Conservation (phyloP, 2,113 vertebrate genomes). For the Herpailurus yagouaroundi region DNA sequence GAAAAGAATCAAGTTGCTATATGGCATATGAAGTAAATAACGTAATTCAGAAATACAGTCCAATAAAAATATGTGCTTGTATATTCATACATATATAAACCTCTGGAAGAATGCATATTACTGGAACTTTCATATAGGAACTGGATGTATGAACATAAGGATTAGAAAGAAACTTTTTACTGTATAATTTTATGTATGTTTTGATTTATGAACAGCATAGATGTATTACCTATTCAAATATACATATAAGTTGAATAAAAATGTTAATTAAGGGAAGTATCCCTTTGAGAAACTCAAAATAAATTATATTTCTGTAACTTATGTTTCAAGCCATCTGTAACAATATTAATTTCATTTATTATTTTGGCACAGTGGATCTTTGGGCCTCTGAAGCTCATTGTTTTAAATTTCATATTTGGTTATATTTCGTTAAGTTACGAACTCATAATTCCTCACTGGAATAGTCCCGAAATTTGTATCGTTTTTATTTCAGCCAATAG, state of each 20-base stretch:
- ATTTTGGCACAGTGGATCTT: background rate
- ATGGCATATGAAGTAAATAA: background rate
- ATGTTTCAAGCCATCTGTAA: background rate
- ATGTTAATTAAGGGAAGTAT: background rate
- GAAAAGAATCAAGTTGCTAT: background rate
- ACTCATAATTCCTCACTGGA: background rate
- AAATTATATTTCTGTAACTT: background rate
- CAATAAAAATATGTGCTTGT: background rate
- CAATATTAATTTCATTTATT: slow-evolving; percentile 18
- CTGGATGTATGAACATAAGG: background rate
- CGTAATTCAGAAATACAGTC: background rate
- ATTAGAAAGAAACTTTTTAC: background rate
- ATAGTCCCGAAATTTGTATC: background rate
- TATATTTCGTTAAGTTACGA: background rate
- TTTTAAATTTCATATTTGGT: background rate
- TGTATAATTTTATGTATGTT: background rate
- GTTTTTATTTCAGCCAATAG: slow-evolving; percentile 42
- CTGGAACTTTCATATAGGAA: background rate
- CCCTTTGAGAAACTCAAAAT: background rate
- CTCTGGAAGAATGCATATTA: background rate
- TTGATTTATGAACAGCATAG: background rate
- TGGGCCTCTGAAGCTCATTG: background rate
- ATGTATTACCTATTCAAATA: background rate
- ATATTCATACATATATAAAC: background rate
- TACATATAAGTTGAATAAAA: background rate